Conservation (phyloP, 2,797 vertebrate genomes). For the Steatocranus sp. region DNA sequence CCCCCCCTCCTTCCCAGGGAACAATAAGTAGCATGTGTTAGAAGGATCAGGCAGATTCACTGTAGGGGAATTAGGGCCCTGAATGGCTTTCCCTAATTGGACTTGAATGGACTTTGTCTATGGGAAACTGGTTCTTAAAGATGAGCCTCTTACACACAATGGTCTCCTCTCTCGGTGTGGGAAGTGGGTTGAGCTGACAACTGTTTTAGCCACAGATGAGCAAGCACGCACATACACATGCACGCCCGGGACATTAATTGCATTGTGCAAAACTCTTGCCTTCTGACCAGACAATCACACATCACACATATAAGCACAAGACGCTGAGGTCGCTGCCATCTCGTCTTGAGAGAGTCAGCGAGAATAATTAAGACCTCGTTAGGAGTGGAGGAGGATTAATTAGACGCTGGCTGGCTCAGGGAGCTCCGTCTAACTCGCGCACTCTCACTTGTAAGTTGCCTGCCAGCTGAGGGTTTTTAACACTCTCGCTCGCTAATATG, state of each 20-base stretch:
- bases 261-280: constrained; percentile 45
- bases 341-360: constrained; percentile 65
- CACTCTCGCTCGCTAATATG: not conserved
- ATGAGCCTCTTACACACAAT: constrained; percentile 62
- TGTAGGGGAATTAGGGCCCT: constrained; percentile 75
- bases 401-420: constrained; percentile 45
- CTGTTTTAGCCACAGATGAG: constrained; percentile 51
- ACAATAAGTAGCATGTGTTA: constrained; percentile 77
- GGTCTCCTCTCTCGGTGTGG: constrained; percentile 57
- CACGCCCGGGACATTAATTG: constrained; percentile 35
- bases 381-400: constrained; percentile 67
- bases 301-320: constrained; percentile 32
- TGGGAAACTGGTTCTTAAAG: constrained; percentile 74
- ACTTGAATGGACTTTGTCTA: constrained; percentile 71
- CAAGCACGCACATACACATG: constrained; percentile 9
- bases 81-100: constrained; percentile 75
- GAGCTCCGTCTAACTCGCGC: constrained; percentile 26
- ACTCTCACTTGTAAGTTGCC: constrained; percentile 6
- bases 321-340: constrained; percentile 19
- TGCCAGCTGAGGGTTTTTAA: constrained; percentile 9
- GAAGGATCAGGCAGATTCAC: constrained; percentile 69
- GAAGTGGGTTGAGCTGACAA: constrained; percentile 75
- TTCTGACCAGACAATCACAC: constrained; percentile 60
- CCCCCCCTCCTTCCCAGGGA: constrained; percentile 49
- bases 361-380: constrained; percentile 70